phyloP scores from a whole-genome alignment of 2,113 vertebrate genomes.

The Odocoileus hemionus region DNA sequence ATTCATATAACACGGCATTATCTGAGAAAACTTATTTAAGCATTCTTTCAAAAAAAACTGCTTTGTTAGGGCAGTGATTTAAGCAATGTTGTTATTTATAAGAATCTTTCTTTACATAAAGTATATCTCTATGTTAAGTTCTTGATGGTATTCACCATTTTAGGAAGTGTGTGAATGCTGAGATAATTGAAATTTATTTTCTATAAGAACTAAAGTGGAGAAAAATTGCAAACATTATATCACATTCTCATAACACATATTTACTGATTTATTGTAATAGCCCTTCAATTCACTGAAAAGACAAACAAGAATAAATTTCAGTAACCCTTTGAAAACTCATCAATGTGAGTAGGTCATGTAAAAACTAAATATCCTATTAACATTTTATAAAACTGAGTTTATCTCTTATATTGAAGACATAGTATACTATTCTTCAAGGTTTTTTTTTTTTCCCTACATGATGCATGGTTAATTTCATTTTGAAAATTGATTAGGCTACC shows the following conservation, averaged over 20 bases:
- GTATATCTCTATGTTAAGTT: neutral
- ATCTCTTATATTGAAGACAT: neutral
- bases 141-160: neutral
- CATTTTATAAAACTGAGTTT: constrained; percentile 19
- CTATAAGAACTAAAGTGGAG: neutral
- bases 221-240: neutral
- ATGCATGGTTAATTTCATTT: constrained; percentile 67
- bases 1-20: constrained; percentile 9
- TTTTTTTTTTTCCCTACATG: neutral
- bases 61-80: neutral
- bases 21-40: neutral
- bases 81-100: neutral
- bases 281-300: neutral
- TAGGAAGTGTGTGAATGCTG: neutral
- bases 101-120: neutral
- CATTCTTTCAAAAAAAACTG: neutral
- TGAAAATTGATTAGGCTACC: constrained; percentile 68
- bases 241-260: neutral
- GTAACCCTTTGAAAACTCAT: neutral
- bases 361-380: neutral
- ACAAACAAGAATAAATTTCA: neutral
- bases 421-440: neutral
- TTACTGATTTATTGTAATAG: neutral
- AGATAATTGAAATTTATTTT: neutral
- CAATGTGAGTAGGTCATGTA: neutral